Conservation (phyloP, 2,888 invertebrate species). For the Oegoconia quadripuncta region DNA sequence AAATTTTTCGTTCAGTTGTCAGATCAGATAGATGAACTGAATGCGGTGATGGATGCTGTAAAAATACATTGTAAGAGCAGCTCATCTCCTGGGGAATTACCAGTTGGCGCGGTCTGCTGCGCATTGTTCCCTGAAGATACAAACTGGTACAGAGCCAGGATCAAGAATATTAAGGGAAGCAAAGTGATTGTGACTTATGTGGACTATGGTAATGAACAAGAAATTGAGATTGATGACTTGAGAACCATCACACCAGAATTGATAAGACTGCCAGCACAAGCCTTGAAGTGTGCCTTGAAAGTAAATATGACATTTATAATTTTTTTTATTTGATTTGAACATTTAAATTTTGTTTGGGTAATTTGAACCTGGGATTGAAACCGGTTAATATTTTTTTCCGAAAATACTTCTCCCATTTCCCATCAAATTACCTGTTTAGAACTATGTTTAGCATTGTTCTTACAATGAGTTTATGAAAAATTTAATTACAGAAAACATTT, state of each 20-base stretch:
- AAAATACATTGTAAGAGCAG: slow-evolving; percentile 79
- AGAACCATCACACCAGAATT: slow-evolving; percentile 82
- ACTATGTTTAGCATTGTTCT: too few relatives aligned
- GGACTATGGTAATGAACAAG: slow-evolving; percentile 97
- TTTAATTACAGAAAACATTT: too few relatives aligned
- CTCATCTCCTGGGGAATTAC: slow-evolving; percentile 63
- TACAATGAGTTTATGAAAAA: too few relatives aligned
- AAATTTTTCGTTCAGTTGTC: slow-evolving; percentile 87
- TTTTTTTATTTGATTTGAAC: too few relatives aligned
- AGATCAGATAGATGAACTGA: slow-evolving; percentile 78
- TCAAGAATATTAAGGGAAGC: slow-evolving; percentile 80
- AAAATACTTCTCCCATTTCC: too few relatives aligned
- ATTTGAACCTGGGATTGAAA: too few relatives aligned
- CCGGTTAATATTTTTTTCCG: too few relatives aligned
- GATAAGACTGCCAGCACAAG: slow-evolving; percentile 84
- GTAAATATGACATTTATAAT: too few relatives aligned
- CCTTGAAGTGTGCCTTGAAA: slow-evolving; percentile 87
- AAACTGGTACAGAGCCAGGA: slow-evolving; percentile 94
- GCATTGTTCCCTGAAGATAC: slow-evolving; percentile 89
- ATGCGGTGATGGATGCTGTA: slow-evolving; percentile 83
- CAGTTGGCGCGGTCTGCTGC: slow-evolving; percentile 83
- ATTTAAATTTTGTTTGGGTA: neutral
- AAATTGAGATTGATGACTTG: slow-evolving; percentile 79
- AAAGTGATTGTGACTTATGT: slow-evolving; percentile 89
- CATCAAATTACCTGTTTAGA: too few relatives aligned